phyloP scores from a whole-genome alignment of 2,797 vertebrate genomes.

The Sebastolobus alascanus region DNA sequence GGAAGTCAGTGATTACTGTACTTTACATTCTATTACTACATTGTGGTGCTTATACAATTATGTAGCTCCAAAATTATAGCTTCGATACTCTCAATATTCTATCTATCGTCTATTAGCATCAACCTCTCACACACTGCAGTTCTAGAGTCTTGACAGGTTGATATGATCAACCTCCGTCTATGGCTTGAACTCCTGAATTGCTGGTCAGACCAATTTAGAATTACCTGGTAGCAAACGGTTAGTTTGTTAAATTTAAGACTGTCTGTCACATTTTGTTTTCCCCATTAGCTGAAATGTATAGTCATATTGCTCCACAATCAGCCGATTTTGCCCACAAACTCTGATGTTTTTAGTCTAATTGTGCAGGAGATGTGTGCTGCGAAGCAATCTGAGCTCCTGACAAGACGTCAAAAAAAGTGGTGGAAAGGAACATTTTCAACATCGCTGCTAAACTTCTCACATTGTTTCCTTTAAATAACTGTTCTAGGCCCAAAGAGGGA shows the following conservation, averaged over 20 bases:
- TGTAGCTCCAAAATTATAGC: background rate
- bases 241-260: background rate
- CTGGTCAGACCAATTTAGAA: slow-evolving; percentile 3
- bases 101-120: background rate
- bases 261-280: background rate
- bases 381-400: background rate
- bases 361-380: background rate
- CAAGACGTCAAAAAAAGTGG: slow-evolving; percentile 7
- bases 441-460: background rate
- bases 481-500: too few species aligned
- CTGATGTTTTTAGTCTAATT: background rate
- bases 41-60: background rate
- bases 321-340: background rate
- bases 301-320: background rate
- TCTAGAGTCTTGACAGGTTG: background rate
- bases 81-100: background rate
- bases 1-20: background rate
- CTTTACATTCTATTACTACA: background rate
- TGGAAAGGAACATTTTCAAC: background rate
- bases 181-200: background rate
- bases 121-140: background rate
- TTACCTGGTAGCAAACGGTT: background rate
- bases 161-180: background rate
- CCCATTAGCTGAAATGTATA: background rate
- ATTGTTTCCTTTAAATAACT: background rate